phyloP scores from a whole-genome alignment of 2,888 invertebrate species.

The Cremastobaeus sp. region DNA sequence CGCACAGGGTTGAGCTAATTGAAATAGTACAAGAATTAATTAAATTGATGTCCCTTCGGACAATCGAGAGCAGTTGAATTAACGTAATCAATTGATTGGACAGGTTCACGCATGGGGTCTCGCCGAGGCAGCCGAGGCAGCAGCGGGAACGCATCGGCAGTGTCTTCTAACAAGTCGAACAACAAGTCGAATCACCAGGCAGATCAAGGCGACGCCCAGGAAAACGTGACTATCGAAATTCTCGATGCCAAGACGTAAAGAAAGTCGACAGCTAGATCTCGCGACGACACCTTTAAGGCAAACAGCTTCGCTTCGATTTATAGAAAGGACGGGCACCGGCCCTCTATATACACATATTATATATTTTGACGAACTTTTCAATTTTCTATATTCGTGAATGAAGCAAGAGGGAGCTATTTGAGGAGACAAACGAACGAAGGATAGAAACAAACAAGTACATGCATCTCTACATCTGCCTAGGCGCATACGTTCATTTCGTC shows the following conservation, averaged over 20 bases:
- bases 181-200: constrained; percentile 78
- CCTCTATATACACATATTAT: constrained; percentile 44
- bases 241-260: constrained; percentile 83
- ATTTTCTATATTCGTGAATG: constrained; percentile 54
- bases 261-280: constrained; percentile 11
- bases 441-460: neutral
- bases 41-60: neutral
- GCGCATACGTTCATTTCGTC: constrained; percentile 28
- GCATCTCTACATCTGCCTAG: constrained; percentile 30
- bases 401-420: no score
- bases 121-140: constrained; percentile 87
- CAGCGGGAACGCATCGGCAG: constrained; percentile 86
- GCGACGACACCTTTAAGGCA: constrained; percentile 13
- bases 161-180: constrained; percentile 83
- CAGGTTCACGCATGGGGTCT: constrained; percentile 80
- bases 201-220: constrained; percentile 73
- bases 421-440: constrained; percentile 6
- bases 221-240: constrained; percentile 88
- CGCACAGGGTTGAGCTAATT: constrained; percentile 40
- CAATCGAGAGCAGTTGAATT: constrained; percentile 28
- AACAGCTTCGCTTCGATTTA: constrained; percentile 46
- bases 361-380: constrained; percentile 54
- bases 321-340: constrained; percentile 31
- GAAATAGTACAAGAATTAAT: constrained; percentile 54
- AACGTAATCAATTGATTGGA: constrained; percentile 63